Evolutionary conservation across 2,113 vertebrate genomes (phyloP).

Genomic region (Microcebus lehilahytsara): DNA sequence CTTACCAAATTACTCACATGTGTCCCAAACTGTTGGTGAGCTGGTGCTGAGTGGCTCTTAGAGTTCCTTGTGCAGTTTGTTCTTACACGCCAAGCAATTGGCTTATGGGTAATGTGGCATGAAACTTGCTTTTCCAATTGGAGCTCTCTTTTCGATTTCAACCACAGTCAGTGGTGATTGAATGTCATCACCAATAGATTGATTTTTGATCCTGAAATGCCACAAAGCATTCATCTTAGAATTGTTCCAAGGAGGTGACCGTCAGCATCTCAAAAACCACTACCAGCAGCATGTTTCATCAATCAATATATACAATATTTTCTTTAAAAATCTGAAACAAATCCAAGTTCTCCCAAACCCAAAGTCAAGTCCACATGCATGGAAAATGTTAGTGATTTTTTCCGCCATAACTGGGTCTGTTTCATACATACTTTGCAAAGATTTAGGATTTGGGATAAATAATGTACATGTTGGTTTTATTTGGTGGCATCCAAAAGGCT

Average conservation of each 20-base stretch:
- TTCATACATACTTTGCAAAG: conserved; percentile 49
- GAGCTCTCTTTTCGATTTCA: conserved; percentile 51
- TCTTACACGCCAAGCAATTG: not conserved
- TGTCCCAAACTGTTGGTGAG: conserved; percentile 55
- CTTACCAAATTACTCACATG: conserved; percentile 67
- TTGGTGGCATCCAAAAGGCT: conserved; percentile 42
- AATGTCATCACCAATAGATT: conserved; percentile 74
- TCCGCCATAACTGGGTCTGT: conserved; percentile 18
- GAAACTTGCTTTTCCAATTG: conserved; percentile 66
- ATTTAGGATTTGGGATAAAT: conserved; percentile 49
- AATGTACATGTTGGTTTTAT: conserved; percentile 20
- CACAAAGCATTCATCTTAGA: conserved; percentile 57
- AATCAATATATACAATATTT: conserved; percentile 69
- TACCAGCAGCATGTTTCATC: conserved; percentile 61
- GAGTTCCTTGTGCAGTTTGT: conserved; percentile 44
- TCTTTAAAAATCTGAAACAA: conserved; percentile 67
- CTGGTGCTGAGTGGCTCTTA: conserved; percentile 53
- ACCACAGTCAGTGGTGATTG: conserved; percentile 48
- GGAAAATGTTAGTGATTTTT: conserved; percentile 63
- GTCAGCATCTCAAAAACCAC: conserved; percentile 60
- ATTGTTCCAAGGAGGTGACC: conserved; percentile 53
- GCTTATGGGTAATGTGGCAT: conserved; percentile 58
- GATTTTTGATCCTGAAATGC: conserved; percentile 68
- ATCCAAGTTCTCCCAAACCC: conserved; percentile 66
- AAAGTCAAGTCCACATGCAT: conserved; percentile 60